These are phyloP conservation scores for Abrostola tripartita DNA, from an alignment of 2,888 invertebrate species.

Conservation along the genomic window DNA sequence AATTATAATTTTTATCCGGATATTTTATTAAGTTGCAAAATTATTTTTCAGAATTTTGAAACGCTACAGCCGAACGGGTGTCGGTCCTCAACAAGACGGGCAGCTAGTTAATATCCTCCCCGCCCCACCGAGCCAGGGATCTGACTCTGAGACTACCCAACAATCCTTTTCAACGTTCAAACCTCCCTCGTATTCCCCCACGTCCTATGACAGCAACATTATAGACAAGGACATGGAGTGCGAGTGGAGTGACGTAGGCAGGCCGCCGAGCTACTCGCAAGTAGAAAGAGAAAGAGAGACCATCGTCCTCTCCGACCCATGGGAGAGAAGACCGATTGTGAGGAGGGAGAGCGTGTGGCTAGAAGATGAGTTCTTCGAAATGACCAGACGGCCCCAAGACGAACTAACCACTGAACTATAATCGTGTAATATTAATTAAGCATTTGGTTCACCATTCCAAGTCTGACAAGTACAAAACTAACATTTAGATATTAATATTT, in stretches of 20 bases:
- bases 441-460: slow-evolving; percentile 61
- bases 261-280: slow-evolving; percentile 86
- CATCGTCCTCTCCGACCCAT: slow-evolving; percentile 82
- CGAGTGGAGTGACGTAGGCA: slow-evolving; percentile 86
- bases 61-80: slow-evolving; percentile 89
- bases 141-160: slow-evolving; percentile 79
- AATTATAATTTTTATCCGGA: too few relatives aligned
- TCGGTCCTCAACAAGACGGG: slow-evolving; percentile 90
- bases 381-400: slow-evolving; percentile 95
- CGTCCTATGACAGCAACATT: slow-evolving; percentile 82
- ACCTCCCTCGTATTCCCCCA: slow-evolving; percentile 85
- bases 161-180: slow-evolving; percentile 86
- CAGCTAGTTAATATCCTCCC: slow-evolving; percentile 94
- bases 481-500: slow-evolving; percentile 45
- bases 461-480: slow-evolving; percentile 72
- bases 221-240: slow-evolving; percentile 83
- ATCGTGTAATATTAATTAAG: slow-evolving; percentile 52
- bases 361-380: slow-evolving; percentile 94
- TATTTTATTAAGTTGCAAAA: too few relatives aligned
- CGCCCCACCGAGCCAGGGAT: slow-evolving; percentile 84
- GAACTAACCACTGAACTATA: slow-evolving; percentile 96
- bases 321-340: slow-evolving; percentile 85
- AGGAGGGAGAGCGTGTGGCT: slow-evolving; percentile 90
- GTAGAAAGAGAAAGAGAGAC: slow-evolving; percentile 79
- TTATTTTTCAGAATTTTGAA: slow-evolving; percentile 86